Evolutionary conservation across 2,797 vertebrate species (phyloP), one percentile per base, ranked within the genome.

Genomic region (Pseudochromis fuscus): DNA sequence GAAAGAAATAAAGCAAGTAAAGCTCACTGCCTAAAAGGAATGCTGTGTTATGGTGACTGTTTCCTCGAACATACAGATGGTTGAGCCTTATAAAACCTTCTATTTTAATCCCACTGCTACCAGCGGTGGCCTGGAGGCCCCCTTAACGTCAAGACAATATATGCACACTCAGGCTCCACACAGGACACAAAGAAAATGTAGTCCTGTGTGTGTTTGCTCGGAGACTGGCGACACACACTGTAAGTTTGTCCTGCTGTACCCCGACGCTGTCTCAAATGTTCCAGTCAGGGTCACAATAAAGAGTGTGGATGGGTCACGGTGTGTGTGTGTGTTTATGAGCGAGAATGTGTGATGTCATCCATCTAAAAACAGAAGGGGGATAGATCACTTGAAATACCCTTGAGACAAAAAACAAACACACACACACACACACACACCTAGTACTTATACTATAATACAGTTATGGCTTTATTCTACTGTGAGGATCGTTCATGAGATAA

Each of bases 341-440:
- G 70, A 81, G 83, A 87, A 88, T 89, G 83, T 79, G 50, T 80
- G 77, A 89, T 21, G 23, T 77, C 79, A 87, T 66, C 79, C 45
- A 71, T 45, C 64, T 19, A 71, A 81, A 80, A 81, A 59, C 53
- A 74, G 55, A 67, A n/a, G n/a, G 48, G 37, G 71, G 68, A 28
- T 31, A 21, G 18, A 13, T 42, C 33, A 48, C 63, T 82, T 42
- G 76, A 82, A 83, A 72, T 81, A 82, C 12, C 57, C 63, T 56
- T 7, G 35, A 25, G 46, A 49, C 65, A 62, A 67, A 67, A 75
- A 40, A 56, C 24, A 64, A 59, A 65, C 57, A 75, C 58, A 71
- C 55, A 55, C 65, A 49, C 28, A 52, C n/a, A 30, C 30, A 30
- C 30, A 30, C 30, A 30, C 8, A 8, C 2, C 4, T 11, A 33